Evolutionary conservation across 2,113 vertebrate genomes (phyloP), one percentile per base, ranked within the genome.

Genomic region (Hippocampus barbouri): DNA sequence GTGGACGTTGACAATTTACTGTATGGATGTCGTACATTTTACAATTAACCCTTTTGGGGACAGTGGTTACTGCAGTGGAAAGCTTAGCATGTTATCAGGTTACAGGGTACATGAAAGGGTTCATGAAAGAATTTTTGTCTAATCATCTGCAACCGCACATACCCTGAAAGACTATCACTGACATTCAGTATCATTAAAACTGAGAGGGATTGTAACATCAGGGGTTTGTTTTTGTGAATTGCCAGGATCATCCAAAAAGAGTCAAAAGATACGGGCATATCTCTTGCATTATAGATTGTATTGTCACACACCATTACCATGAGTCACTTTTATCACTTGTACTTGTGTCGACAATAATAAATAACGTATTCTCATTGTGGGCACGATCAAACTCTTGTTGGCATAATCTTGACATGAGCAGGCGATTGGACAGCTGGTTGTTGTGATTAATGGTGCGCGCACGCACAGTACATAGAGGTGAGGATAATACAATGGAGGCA

Each of bases 291-390:
- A 82, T 65, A 68, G 74, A 67, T 27, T 53, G 76, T 59, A 68
- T 25, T 80, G 79, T 83, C 72, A 71, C 79, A 65, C 63, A 77
- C 77, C 78, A 82, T 86, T 83, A 84, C 77, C 43, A 77, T 89
- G 84, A 87, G 78, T 90, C 82, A 88, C 72, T 87, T 91, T 89
- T 86, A 90, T 68, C 72, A 70, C 83, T 78, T 68, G 80, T 87
- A 89, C 87, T 90, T 87, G 88, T 86, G 74, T 72, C 1, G 21
- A 56, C 74, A 67, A 70, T 80, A 68, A 85, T 89, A 85, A 53
- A 53, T n/a, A 56, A 56, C n/a, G 25, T 23, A 56, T 23, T 56
- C 23, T n/a, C n/a, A 6, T 56, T n/a, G 77, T 72, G 66, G 57
- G 70, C n/a, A 84, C 79, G 86, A 89, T 89, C 86, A 86, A 70